Evolutionary conservation across 1,140 invertebrate species (phyloP).

Genomic region (Eubasilissa regina): DNA sequence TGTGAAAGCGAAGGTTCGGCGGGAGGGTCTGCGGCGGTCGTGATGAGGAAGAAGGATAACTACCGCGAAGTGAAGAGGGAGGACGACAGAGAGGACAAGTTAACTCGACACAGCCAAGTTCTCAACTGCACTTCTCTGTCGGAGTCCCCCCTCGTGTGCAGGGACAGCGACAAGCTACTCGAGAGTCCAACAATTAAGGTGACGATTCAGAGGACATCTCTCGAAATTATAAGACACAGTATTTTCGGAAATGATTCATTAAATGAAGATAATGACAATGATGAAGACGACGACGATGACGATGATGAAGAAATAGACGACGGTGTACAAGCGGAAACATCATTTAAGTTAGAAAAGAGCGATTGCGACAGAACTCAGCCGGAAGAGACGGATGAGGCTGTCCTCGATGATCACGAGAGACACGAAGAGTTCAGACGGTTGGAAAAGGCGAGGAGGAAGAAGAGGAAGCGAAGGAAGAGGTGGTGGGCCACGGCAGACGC

Average conservation of each 20-base stretch:
- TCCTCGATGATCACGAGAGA: background rate
- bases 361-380: background rate
- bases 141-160: background rate
- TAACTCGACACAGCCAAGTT: constrained; percentile 14
- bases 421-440: constrained; percentile 7
- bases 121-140: background rate
- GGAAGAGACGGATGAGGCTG: background rate
- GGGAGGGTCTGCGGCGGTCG: background rate
- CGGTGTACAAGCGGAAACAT: background rate
- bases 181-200: background rate
- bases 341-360: background rate
- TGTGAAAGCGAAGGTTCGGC: constrained; percentile 33
- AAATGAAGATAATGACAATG: background rate
- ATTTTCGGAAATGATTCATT: constrained; percentile 1
- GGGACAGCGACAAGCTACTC: constrained; percentile 11
- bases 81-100: background rate
- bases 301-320: background rate
- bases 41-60: constrained; percentile 9
- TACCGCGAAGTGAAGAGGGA: background rate
- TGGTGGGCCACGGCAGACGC: constrained; percentile 48
- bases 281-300: background rate
- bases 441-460: constrained; percentile 24
- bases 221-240: background rate
- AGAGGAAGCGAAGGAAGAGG: constrained; percentile 40
- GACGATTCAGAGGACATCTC: background rate